Evolutionary conservation across 35 echinoderm and acorn worm genomes (phyloP).

Genomic region (Hemicentrotus pulcherrimus): DNA sequence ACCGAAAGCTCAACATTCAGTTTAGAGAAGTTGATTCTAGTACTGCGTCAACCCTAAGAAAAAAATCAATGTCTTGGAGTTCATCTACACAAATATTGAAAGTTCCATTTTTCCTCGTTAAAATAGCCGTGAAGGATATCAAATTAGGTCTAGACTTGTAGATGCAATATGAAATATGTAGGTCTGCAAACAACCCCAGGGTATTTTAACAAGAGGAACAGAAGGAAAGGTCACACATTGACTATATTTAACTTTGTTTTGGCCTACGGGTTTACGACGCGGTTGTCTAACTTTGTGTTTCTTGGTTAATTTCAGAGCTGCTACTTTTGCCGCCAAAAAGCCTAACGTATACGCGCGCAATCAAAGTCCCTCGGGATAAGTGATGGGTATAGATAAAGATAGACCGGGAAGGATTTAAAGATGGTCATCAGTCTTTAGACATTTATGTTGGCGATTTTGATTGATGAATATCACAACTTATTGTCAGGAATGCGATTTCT

Average conservation of each 20-base stretch:
- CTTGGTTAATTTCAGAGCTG: background rate
- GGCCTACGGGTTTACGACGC: background rate
- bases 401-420: background rate
- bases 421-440: background rate
- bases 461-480: background rate
- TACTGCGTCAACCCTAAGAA: too few species aligned
- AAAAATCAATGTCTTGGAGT: too few species aligned
- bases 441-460: background rate
- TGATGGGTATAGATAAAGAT: background rate
- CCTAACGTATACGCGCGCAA: background rate
- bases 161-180: background rate
- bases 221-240: background rate
- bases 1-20: background rate
- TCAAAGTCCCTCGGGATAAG: background rate
- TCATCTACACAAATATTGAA: constrained; percentile 2
- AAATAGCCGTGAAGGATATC: background rate
- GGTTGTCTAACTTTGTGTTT: background rate
- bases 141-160: background rate
- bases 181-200: background rate
- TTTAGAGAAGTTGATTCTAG: background rate
- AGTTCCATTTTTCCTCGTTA: background rate
- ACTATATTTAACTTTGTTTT: constrained; percentile 7
- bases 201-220: background rate
- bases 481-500: too few species aligned
- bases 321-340: background rate